These are phyloP conservation scores for Erethizon dorsatum DNA, from an alignment of 2,797 vertebrate genomes.

Conservation along the genomic window DNA sequence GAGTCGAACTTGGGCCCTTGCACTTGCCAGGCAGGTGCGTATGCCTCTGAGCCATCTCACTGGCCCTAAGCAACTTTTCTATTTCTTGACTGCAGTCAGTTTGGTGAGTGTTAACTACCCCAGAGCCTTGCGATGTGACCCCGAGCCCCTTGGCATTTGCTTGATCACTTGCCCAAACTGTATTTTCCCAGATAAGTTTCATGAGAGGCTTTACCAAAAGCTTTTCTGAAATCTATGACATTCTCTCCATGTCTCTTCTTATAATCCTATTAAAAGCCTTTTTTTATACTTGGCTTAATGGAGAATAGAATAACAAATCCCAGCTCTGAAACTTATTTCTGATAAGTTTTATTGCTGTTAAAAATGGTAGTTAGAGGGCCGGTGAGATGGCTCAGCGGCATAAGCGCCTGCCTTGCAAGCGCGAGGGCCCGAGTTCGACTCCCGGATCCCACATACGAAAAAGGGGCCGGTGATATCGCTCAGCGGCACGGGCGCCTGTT, in stretches of 20 bases:
- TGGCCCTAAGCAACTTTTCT: background rate
- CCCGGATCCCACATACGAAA: no score
- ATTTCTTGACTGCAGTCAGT: background rate
- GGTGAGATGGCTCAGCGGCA: no score
- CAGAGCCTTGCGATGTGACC: background rate
- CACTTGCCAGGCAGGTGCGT: no score
- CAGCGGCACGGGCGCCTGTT: no score
- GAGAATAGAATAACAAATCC: conserved; percentile 56
- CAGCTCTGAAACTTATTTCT: conserved; percentile 43
- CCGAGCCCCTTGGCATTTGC: background rate
- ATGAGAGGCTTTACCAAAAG: conserved; percentile 42
- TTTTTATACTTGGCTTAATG: conserved; percentile 59
- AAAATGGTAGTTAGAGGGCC: background rate
- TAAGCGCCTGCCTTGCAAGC: no score
- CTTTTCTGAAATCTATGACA: conserved; percentile 31
- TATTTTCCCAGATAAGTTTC: conserved; percentile 49
- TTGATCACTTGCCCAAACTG: conserved; percentile 12
- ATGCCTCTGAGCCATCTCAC: no score
- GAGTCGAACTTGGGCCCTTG: no score
- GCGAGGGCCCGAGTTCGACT: no score
- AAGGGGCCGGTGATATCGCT: no score
- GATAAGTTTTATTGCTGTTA: conserved; percentile 5
- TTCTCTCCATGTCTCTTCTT: conserved; percentile 37
- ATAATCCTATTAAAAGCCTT: conserved; percentile 49
- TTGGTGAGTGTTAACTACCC: background rate